These are phyloP conservation scores for Paralichthys olivaceus DNA, from an alignment of 2,113 vertebrate genomes.

Conservation along the genomic window DNA sequence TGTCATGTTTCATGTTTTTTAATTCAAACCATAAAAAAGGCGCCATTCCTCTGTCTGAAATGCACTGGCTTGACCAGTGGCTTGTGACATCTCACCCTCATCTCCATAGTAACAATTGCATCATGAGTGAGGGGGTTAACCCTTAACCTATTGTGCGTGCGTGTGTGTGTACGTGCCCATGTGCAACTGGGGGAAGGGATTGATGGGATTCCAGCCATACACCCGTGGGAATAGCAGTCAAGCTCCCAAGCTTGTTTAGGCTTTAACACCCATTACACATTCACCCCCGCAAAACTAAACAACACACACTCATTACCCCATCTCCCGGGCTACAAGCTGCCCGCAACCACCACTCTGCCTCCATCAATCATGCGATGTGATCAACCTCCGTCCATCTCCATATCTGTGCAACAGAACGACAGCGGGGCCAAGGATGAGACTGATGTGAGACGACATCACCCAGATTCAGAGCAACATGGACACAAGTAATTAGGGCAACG, in stretches of 20 bases:
- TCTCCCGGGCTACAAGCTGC: conserved; percentile 31
- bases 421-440: conserved; percentile 14
- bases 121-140: conserved; percentile 69
- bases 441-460: conserved; percentile 36
- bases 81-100: conserved; percentile 71
- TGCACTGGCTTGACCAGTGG: conserved; percentile 39
- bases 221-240: conserved; percentile 71
- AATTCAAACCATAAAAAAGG: conserved; percentile 16
- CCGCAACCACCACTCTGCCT: conserved; percentile 27
- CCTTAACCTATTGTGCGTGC: conserved; percentile 56
- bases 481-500: conserved; percentile 3
- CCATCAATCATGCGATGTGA: conserved; percentile 52
- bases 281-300: conserved; percentile 47
- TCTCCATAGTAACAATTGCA: conserved; percentile 78
- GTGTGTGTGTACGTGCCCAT: conserved; percentile 25
- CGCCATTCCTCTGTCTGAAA: conserved; percentile 28
- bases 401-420: conserved; percentile 3
- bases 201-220: conserved; percentile 64
- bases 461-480: conserved; percentile 12
- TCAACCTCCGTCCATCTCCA: conserved; percentile 23
- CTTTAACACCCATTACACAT: conserved; percentile 52
- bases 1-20: not conserved
- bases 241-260: conserved; percentile 75
- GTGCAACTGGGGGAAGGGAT: conserved; percentile 55
- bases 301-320: conserved; percentile 38